Conservation (phyloP, 2,113 vertebrate species). For the Odontophorus gujanensis region DNA sequence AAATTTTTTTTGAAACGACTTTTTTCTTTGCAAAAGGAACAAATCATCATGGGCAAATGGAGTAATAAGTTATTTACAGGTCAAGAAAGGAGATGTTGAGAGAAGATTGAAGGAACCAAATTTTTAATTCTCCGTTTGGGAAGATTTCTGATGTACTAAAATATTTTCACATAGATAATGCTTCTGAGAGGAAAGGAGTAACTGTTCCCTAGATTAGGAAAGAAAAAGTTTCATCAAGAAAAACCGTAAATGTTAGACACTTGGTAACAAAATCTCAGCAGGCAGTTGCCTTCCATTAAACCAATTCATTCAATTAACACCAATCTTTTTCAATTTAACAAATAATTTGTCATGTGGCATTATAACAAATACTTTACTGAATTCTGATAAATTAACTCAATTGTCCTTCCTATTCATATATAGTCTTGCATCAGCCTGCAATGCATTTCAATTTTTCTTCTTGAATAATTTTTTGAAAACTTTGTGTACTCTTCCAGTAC, state of each 20-base stretch:
- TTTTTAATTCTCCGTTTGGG: not conserved
- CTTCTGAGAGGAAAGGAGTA: not conserved
- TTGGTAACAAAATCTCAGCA: not conserved
- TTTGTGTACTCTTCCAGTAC: not conserved
- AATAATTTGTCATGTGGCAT: not conserved
- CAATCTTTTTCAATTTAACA: not conserved
- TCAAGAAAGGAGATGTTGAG: not conserved
- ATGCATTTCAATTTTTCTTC: not conserved
- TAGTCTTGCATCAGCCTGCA: not conserved
- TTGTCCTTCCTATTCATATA: not conserved
- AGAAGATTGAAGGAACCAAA: not conserved
- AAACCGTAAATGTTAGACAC: not conserved
- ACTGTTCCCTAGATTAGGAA: not conserved
- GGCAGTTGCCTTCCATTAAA: not conserved
- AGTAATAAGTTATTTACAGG: not conserved
- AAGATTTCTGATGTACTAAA: not conserved
- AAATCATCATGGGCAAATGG: not conserved
- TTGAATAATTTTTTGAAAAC: not conserved
- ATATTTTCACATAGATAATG: not conserved
- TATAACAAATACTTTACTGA: not conserved
- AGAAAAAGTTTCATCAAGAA: not conserved
- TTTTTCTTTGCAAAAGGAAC: not conserved
- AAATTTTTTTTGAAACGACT: not conserved
- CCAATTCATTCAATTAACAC: not conserved
- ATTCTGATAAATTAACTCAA: not conserved